Conservation (phyloP, 2,888 invertebrate species). For the Eurytoma californica region DNA sequence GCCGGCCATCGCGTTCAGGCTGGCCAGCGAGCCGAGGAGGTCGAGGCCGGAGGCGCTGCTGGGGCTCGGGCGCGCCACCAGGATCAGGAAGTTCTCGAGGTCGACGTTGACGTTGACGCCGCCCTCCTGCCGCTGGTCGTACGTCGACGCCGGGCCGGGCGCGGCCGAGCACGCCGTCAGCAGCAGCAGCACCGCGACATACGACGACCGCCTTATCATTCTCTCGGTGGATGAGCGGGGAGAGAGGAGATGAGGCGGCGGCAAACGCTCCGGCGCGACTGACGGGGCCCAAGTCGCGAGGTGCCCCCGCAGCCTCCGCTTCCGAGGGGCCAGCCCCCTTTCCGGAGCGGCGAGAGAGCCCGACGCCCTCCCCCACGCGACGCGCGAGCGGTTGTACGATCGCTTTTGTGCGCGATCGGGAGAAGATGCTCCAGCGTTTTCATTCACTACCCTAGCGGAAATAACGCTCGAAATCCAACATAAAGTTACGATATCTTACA, state of each 20-base stretch:
- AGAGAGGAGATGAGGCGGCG: not conserved
- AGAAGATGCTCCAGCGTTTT: too few species aligned
- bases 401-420: too few species aligned
- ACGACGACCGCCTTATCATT: conserved; percentile 45
- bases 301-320: too few species aligned
- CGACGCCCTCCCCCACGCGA: too few species aligned
- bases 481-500: too few species aligned
- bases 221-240: not conserved
- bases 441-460: too few species aligned
- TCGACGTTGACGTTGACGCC: conserved; percentile 84
- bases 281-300: not conserved
- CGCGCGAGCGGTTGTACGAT: too few species aligned
- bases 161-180: conserved; percentile 5
- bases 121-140: conserved; percentile 88
- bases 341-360: too few species aligned
- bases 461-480: too few species aligned
- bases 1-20: conserved; percentile 27
- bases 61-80: conserved; percentile 77
- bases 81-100: conserved; percentile 84
- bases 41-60: conserved; percentile 1
- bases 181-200: conserved; percentile 36
- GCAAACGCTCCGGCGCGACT: not conserved
- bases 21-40: conserved; percentile 34
- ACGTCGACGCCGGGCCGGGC: conserved; percentile 61
- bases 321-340: too few species aligned